A percentile compares a stretch with the other conserved stretches of the same genome.
Evolutionary conservation across 2,797 vertebrate species (phyloP).

Genomic region (Neosilurus hyrtlii): DNA sequence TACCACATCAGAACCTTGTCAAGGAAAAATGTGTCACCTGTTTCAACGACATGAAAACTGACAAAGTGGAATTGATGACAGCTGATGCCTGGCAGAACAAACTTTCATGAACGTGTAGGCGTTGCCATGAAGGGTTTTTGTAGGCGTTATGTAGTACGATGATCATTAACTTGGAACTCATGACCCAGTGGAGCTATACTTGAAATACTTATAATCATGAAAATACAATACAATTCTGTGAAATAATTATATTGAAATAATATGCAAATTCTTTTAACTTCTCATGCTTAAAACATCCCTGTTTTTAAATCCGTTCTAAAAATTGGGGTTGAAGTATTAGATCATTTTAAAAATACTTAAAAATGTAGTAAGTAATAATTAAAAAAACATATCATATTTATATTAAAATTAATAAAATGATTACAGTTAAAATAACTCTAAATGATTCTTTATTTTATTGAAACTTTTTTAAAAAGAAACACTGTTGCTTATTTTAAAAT

Average conservation of each 20-base stretch:
- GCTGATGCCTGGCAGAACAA: not conserved
- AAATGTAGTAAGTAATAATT: too few relatives aligned
- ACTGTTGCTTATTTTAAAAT: too few relatives aligned
- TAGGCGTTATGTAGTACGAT: not conserved
- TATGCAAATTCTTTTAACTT: not conserved
- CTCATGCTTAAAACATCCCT: not conserved
- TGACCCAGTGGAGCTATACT: not conserved
- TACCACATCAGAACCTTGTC: not conserved
- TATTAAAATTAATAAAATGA: too few relatives aligned
- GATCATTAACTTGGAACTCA: not conserved
- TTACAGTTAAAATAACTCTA: too few relatives aligned
- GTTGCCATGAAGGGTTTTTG: not conserved
- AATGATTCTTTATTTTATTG: too few relatives aligned
- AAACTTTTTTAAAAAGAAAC: too few relatives aligned
- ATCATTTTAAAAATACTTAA: too few relatives aligned
- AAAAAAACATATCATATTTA: too few relatives aligned
- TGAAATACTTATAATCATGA: not conserved
- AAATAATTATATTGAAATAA: not conserved
- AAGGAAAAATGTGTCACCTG: slow-evolving; percentile 1
- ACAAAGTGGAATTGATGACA: not conserved
- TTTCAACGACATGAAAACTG: not conserved
- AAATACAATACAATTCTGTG: not conserved
- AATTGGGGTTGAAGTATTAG: too few relatives aligned
- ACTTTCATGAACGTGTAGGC: not conserved
- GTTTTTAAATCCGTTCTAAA: too few relatives aligned